Base-by-base conservation (phyloP, 1,140 invertebrate genomes). In the Campoletis sonorensis region DNA sequence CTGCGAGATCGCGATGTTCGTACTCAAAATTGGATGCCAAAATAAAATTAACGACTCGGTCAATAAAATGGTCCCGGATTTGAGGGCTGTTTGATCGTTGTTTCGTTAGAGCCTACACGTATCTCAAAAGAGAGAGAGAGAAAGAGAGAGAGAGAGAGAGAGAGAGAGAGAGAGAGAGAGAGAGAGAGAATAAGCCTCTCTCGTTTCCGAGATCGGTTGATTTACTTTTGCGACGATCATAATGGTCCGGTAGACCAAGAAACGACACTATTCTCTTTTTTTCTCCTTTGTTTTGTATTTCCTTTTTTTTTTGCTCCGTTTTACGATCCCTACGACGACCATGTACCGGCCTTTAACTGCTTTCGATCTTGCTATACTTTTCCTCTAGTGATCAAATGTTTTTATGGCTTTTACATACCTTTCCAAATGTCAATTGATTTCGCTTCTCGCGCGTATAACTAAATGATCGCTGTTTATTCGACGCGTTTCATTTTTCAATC, bases 21-120 rank as follows among this genome's bases (percentile, higher is more conserved):
- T 78, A 83, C 75, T 81, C 79, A 83, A 83, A 83, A 83, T 83
- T 83, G 79, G 79, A 83, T 79, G 79, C 79, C 67, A 83, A 80
- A 83, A 79, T 80, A 83, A 83, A 80, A 83, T 81, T 80, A 75
- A 81, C 75, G 73, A 77, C 49, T 45, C 23, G 26, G 40, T 77
- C 78, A 61, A 79, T 82, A 82, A 82, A 82, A 79, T 77, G 80
- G 75, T 70, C 72, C 68, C 68, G 61, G 51, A 51, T 77, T 68
- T 80, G 27, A 45, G 73, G 49, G 49, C 27, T 70, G 71, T 45
- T 45, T 61, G 26, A 54, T 78, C 33, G 40, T n/a, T 51, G 64
- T 81, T 76, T 78, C 80, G 80, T 78, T 81, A 81, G 80, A 81
- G 68, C 51, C 37, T 71, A 23, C 51, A n/a, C 67, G 78, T 11